Evolutionary conservation across 2,888 invertebrate genomes (phyloP).

Genomic region (Tromatobia lineatoria): DNA sequence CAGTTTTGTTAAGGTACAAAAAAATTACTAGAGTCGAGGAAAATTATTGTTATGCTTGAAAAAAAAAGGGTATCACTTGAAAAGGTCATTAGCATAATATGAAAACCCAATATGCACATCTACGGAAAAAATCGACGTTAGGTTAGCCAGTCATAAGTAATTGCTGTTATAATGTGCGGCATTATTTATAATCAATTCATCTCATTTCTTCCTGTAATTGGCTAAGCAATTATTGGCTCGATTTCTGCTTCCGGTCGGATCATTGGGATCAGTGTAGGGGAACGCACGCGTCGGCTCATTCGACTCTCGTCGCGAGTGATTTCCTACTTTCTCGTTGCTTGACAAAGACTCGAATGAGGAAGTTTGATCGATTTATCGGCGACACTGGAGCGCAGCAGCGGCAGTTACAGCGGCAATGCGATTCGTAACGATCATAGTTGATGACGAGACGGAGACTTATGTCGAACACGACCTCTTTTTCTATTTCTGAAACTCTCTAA

Average conservation of each 20-base stretch:
- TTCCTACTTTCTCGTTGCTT: conserved; percentile 69
- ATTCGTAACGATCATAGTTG: conserved; percentile 34
- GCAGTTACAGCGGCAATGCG: conserved; percentile 16
- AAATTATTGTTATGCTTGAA: too few species aligned
- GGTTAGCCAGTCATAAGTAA: background rate
- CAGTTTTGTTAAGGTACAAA: too few species aligned
- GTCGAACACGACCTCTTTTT: background rate
- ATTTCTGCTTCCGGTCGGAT: conserved; percentile 57
- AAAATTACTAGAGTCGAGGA: too few species aligned
- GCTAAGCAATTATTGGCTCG: conserved; percentile 52
- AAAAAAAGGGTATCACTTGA: background rate
- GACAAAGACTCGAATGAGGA: conserved; percentile 69
- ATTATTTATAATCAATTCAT: conserved; percentile 22
- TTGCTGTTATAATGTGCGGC: background rate
- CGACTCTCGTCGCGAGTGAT: conserved; percentile 58
- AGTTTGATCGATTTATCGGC: conserved; percentile 69
- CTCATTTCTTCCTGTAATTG: conserved; percentile 42
- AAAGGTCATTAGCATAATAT: background rate
- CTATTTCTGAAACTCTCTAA: conserved; percentile 1
- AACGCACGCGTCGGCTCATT: conserved; percentile 33
- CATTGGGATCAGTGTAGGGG: conserved; percentile 5
- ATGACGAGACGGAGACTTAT: background rate
- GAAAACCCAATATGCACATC: background rate
- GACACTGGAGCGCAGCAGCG: conserved; percentile 27
- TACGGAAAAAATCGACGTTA: background rate